Evolutionary conservation across 2,113 vertebrate genomes (phyloP).

Genomic region (Notiomystis cincta): DNA sequence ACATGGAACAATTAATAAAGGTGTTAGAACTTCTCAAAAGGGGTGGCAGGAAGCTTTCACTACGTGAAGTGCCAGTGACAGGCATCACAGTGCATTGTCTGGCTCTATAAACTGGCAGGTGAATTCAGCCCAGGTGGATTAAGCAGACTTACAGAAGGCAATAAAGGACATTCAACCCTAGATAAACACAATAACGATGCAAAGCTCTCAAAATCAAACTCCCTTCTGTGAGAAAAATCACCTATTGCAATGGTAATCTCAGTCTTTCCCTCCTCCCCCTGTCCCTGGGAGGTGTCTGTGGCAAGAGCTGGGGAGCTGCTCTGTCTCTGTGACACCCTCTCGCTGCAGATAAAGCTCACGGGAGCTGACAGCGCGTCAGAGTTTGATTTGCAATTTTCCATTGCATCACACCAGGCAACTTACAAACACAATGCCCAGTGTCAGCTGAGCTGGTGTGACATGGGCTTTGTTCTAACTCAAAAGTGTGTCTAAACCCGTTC

Average conservation of each 20-base stretch:
- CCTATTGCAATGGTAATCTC: not conserved
- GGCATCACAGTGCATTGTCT: not conserved
- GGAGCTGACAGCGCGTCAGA: not conserved
- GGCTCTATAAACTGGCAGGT: not conserved
- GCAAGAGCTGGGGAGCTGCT: not conserved
- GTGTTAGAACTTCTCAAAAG: not conserved
- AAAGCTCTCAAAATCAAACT: not conserved
- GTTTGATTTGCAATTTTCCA: not conserved
- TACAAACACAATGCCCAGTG: not conserved
- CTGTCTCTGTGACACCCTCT: not conserved
- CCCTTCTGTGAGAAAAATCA: not conserved
- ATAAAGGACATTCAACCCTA: not conserved
- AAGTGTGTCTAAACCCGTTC: conserved; percentile 1
- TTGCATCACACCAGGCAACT: conserved; percentile 31
- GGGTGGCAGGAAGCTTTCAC: not conserved
- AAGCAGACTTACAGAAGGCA: not conserved
- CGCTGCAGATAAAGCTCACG: not conserved
- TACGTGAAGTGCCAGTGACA: fast-evolving
- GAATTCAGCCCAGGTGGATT: not conserved
- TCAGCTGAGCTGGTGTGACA: not conserved
- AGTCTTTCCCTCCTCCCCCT: not conserved
- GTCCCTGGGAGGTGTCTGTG: not conserved
- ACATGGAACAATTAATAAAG: not conserved
- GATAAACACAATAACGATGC: not conserved
- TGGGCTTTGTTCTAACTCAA: not conserved